Evolutionary conservation across 1,140 invertebrate species (phyloP).

Genomic region (Antheraea pernyi): DNA sequence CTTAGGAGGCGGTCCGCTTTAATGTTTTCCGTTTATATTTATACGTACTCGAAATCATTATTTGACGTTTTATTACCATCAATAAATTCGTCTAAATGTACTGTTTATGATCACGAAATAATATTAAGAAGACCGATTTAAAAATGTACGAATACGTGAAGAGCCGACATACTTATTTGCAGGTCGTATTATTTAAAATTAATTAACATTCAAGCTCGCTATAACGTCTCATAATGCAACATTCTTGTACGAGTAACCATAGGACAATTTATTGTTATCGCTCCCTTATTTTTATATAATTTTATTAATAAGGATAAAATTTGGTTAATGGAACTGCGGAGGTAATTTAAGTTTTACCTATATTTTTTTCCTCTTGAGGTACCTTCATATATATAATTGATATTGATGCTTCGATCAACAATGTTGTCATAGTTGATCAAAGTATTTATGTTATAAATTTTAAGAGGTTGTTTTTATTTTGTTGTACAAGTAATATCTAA

Average conservation of each 20-base stretch:
- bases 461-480: too few species aligned
- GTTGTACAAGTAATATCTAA: too few species aligned
- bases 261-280: neutral
- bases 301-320: too few species aligned
- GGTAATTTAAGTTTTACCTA: too few species aligned
- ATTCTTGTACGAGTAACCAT: neutral
- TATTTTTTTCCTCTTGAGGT: too few species aligned
- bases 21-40: slow-evolving; percentile 18
- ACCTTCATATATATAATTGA: too few species aligned
- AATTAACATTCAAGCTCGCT: neutral
- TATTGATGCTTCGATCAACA: too few species aligned
- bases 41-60: slow-evolving; percentile 18
- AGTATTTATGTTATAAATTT: too few species aligned
- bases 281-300: too few species aligned
- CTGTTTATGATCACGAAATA: slow-evolving; percentile 15
- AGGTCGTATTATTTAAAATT: neutral
- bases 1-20: slow-evolving; percentile 10
- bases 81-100: slow-evolving; percentile 20
- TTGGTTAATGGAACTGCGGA: too few species aligned
- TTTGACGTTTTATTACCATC: slow-evolving; percentile 17
- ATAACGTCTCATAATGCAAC: neutral
- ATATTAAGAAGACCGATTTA: slow-evolving; percentile 8
- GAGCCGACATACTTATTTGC: neutral
- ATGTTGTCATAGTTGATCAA: too few species aligned
- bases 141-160: neutral